Evolutionary conservation across 2,113 vertebrate species (phyloP), one percentile per base, ranked within the genome.

Genomic region (Sphaerodactylus townsendi): DNA sequence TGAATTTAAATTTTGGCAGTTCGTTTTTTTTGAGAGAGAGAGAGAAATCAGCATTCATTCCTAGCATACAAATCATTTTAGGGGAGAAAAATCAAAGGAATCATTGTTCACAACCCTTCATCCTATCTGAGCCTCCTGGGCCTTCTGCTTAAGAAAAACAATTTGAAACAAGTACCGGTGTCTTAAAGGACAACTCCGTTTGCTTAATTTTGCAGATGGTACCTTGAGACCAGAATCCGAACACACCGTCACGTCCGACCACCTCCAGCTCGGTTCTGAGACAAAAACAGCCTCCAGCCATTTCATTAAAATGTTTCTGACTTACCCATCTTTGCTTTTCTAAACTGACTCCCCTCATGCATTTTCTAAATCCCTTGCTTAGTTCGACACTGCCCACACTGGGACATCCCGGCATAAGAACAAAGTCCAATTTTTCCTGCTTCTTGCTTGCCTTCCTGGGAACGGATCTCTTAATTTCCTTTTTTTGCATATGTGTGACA

Each of bases 241-340:
- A 72, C 23, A 35, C 0, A 68, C 85, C 65, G 48, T 84, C 74
- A 87, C 76, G 19, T 39, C 23, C 10, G 59, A 37, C 81, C 72
- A 76, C 71, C 85, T 91, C 79, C 33, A 59, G 81, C 85, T 82
- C 82, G 30, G 80, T 90, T 90, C 84, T 4, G 10, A 92, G 90
- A 88, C 71, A 82, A 92, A 89, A 91, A 91, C 72, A 83, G 91
- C 92, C 90, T 92, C n/a, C 0, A 89, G 92, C 85, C 86, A 85
- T 82, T 66, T 91, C 66, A 5, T 90, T 94, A 86, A 94, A 94
- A 90, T 90, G 82, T 50, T 73, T 50, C 0, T 0, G 77, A 91
- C 91, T 65, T 88, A 91, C 93, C 89, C 89, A 79, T 65, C 85
- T 91, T 88, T 92, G 92, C 89, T 90, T 84, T 82, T 86, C 73